Base-by-base conservation (phyloP, 2,888 invertebrate species). In the Pseudococcus longispinus region DNA sequence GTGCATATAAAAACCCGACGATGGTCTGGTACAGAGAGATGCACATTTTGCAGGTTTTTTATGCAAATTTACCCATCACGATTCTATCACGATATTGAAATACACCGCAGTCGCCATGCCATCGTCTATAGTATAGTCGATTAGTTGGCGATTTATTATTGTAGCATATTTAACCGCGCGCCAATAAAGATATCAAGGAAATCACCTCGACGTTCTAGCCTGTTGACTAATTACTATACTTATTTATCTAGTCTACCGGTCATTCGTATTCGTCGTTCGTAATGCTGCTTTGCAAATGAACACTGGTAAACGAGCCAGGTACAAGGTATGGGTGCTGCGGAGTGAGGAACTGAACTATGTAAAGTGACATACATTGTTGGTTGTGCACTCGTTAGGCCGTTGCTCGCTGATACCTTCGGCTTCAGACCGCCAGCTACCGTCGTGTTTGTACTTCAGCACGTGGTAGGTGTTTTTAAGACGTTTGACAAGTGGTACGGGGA, bases 61-160 rank as follows among this genome's bases (percentile, higher is more conserved):
- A 80, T 80, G 77, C 77, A 80, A 80, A 80, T 80, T 37, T 70
- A 80, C n/a, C 77, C 37, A 80, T 80, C 77, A 80, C 77, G 77
- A 80, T 80, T 42, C 20, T 70, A 70, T 70, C 70, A 70, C 70
- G 70, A 70, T 70, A 70, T 70, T 29, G 70, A 70, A 65, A 70
- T 29, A 11, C n/a, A 23, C 74, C 42, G 37, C 32, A 51, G 29
- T 80, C 42, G 42, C 29, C 29, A n/a, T n/a, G n/a, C n/a, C n/a
- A n/a, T n/a, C n/a, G n/a, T n/a, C n/a, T n/a, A n/a, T n/a, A n/a
- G n/a, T n/a, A n/a, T n/a, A n/a, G 29, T 70, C 70, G 26, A 65
- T 65, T 65, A 65, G 0, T 29, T 5, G 42, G 74, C 74, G 37
- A 74, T 80, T 80, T 80, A 80, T 80, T 80, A 80, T 80, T 80